A percentile compares a stretch with the other conserved stretches of the same genome.
phyloP scores from a whole-genome alignment of 1,140 invertebrate genomes.

The Hypothenemus hampei region DNA sequence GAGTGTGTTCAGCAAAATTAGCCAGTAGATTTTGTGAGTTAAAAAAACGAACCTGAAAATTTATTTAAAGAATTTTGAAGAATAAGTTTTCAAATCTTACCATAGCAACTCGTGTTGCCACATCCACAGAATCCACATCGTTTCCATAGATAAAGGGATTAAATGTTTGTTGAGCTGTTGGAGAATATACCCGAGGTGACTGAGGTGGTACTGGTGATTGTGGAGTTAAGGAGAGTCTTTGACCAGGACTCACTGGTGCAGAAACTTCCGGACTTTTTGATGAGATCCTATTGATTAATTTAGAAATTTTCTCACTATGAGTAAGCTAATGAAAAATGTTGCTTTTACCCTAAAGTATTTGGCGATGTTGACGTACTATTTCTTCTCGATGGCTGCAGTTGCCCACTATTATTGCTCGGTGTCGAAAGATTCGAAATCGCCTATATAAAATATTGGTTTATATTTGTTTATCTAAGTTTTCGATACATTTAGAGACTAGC shows the following conservation, averaged over 20 bases:
- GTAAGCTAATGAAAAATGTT: background rate
- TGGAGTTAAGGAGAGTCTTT: conserved; percentile 41
- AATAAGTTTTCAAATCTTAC: conserved; percentile 55
- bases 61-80: background rate
- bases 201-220: conserved; percentile 33
- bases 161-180: conserved; percentile 45
- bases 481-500: too few relatives aligned
- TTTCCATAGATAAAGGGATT: conserved; percentile 93
- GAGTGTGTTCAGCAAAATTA: conserved; percentile 96
- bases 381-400: conserved; percentile 59
- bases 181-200: conserved; percentile 27
- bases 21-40: conserved; percentile 95
- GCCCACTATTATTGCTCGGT: conserved; percentile 50
- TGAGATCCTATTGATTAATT: background rate
- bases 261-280: conserved; percentile 28
- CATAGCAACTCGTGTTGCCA: conserved; percentile 98
- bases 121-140: conserved; percentile 96
- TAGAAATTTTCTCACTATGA: background rate
- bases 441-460: conserved; percentile 44
- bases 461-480: background rate
- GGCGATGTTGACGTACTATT: conserved; percentile 54
- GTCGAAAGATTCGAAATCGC: conserved; percentile 64
- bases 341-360: conserved; percentile 48
- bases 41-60: conserved; percentile 84
- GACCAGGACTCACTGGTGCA: conserved; percentile 36